phyloP scores from a whole-genome alignment of 1,140 invertebrate genomes.

The Campoletis sonorensis region DNA sequence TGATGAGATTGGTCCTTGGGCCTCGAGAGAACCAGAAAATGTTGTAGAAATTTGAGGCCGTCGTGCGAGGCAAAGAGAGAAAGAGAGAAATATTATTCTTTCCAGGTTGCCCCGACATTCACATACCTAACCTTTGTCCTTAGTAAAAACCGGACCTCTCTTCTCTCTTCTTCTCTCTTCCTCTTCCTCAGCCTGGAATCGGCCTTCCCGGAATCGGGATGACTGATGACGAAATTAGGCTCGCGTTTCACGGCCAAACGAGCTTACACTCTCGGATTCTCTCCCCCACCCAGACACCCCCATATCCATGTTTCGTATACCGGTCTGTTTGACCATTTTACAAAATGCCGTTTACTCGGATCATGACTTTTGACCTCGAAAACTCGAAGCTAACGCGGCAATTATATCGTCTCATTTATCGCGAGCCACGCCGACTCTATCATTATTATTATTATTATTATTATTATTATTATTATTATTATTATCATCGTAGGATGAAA shows the following conservation, averaged over 20 bases:
- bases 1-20: slow-evolving; percentile 45
- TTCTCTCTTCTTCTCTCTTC: slow-evolving; percentile 6
- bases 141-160: not conserved
- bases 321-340: not conserved
- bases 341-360: slow-evolving; percentile 14
- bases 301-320: not conserved
- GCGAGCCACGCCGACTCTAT: too few species aligned
- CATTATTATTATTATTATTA: too few species aligned
- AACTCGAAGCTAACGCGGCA: not conserved
- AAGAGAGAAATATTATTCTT: slow-evolving; percentile 23
- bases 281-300: not conserved
- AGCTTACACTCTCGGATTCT: slow-evolving; percentile 12
- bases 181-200: too few species aligned
- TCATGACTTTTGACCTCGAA: not conserved
- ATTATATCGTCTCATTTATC: too few species aligned
- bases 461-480: not conserved
- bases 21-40: slow-evolving; percentile 31
- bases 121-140: slow-evolving; percentile 27
- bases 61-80: not conserved
- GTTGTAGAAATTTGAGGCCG: not conserved
- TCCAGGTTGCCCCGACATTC: not conserved
- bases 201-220: slow-evolving; percentile 52
- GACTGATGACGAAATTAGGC: slow-evolving; percentile 61
- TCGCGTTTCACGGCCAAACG: slow-evolving; percentile 38
- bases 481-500: not conserved